phyloP scores from a whole-genome alignment of 2,888 invertebrate species.

The Octonoba sinensis region DNA sequence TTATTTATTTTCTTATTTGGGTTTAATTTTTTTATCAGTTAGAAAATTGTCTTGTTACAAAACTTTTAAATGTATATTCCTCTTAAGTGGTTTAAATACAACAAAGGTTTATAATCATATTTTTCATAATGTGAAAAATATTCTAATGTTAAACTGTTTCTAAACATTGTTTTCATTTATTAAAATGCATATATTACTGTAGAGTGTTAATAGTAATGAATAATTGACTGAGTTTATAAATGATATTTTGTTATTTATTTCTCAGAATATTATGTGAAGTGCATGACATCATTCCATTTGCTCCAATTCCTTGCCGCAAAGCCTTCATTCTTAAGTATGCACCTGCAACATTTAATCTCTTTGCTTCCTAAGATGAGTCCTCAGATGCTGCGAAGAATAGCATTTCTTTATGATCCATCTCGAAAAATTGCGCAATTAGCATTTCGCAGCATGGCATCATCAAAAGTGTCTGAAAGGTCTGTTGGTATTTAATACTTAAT shows the following conservation, averaged over 20 bases:
- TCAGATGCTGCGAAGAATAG: conserved; percentile 72
- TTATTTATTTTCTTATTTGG: no score
- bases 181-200: no score
- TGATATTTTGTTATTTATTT: neutral
- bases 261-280: conserved; percentile 68
- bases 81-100: no score
- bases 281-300: conserved; percentile 69
- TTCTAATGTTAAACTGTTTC: no score
- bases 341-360: conserved; percentile 69
- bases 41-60: no score
- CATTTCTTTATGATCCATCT: conserved; percentile 77
- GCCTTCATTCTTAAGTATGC: conserved; percentile 69
- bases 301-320: conserved; percentile 70
- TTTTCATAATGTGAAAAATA: no score
- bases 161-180: no score
- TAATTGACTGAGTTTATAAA: no score
- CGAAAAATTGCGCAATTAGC: conserved; percentile 71
- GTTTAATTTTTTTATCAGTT: no score
- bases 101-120: no score
- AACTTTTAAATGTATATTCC: no score
- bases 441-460: conserved; percentile 43
- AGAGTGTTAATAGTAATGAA: no score
- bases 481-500: neutral
- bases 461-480: conserved; percentile 39
- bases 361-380: conserved; percentile 68